Conservation (phyloP, 2,888 invertebrate genomes). For the Ramazzottius varieornatus region DNA sequence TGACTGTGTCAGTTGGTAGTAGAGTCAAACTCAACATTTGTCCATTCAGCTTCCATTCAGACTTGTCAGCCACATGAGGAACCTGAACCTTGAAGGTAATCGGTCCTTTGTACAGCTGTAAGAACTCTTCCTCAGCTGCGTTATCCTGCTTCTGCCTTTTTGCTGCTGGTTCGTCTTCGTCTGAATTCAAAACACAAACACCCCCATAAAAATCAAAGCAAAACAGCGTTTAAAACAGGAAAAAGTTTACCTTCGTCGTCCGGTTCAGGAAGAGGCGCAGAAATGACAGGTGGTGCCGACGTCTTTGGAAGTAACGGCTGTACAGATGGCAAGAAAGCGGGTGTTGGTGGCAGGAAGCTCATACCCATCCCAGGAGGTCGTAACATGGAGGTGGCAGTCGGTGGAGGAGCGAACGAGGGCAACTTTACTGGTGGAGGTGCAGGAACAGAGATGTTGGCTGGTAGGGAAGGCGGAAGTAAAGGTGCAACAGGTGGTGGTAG, state of each 20-base stretch:
- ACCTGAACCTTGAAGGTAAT: slow-evolving; percentile 37
- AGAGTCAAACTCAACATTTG: slow-evolving; percentile 52
- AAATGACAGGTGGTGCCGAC: slow-evolving; percentile 17
- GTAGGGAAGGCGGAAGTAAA: too few relatives aligned
- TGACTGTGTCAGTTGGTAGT: slow-evolving; percentile 40
- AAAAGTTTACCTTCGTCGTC: too few relatives aligned
- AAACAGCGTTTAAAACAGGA: too few relatives aligned
- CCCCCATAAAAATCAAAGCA: too few relatives aligned
- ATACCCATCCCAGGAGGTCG: slow-evolving; percentile 20
- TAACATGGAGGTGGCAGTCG: slow-evolving; percentile 21
- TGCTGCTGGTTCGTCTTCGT: slow-evolving; percentile 50
- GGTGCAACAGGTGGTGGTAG: slow-evolving; percentile 13
- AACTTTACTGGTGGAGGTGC: slow-evolving; percentile 16
- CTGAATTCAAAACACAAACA: too few relatives aligned
- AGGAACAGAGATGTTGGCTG: too few relatives aligned
- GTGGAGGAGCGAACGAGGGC: slow-evolving; percentile 7
- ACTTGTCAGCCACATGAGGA: slow-evolving; percentile 56
- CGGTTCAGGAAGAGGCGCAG: background rate
- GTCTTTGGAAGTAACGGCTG: slow-evolving; percentile 12
- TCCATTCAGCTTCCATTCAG: slow-evolving; percentile 82
- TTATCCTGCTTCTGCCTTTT: slow-evolving; percentile 79
- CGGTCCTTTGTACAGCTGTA: slow-evolving; percentile 12
- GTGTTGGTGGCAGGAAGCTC: slow-evolving; percentile 12
- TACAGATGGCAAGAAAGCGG: slow-evolving; percentile 11
- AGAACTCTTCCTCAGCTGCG: slow-evolving; percentile 56